phyloP scores from a whole-genome alignment of 2,113 vertebrate species.

The Bagarius yarrelli region DNA sequence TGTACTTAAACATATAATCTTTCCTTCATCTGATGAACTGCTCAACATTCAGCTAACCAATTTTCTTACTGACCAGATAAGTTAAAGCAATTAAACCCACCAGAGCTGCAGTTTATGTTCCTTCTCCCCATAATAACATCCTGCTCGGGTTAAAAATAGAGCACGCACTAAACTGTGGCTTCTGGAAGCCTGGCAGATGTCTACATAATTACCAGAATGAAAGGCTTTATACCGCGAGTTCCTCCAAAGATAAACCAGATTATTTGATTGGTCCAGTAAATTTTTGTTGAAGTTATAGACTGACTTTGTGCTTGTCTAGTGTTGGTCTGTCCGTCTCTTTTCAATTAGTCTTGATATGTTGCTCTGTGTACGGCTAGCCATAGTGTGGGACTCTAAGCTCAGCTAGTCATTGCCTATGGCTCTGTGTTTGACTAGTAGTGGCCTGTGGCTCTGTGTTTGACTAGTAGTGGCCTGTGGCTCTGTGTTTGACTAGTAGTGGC shows the following conservation, averaged over 20 bases:
- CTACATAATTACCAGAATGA: constrained; percentile 24
- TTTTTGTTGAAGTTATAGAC: too few species aligned
- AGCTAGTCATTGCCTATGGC: too few species aligned
- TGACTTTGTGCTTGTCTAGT: too few species aligned
- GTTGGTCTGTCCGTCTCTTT: too few species aligned
- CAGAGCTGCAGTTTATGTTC: not conserved
- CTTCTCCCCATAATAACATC: not conserved
- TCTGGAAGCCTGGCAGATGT: constrained; percentile 32
- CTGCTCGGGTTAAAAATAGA: constrained; percentile 26
- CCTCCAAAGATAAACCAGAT: not conserved
- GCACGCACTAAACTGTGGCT: not conserved
- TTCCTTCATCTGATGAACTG: not conserved
- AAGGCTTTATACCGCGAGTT: constrained; percentile 4
- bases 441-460: not conserved
- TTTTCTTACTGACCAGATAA: too few species aligned
- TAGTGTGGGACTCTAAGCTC: too few species aligned
- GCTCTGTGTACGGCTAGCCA: too few species aligned
- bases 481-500: not conserved
- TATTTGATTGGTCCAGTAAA: too few species aligned
- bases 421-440: not conserved
- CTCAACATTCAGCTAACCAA: not conserved
- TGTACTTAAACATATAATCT: not conserved
- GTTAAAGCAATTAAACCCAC: not conserved
- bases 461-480: not conserved
- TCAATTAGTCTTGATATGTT: too few species aligned